Base-by-base conservation (phyloP, 2,888 invertebrate species). In the Amaurobius ferox region DNA sequence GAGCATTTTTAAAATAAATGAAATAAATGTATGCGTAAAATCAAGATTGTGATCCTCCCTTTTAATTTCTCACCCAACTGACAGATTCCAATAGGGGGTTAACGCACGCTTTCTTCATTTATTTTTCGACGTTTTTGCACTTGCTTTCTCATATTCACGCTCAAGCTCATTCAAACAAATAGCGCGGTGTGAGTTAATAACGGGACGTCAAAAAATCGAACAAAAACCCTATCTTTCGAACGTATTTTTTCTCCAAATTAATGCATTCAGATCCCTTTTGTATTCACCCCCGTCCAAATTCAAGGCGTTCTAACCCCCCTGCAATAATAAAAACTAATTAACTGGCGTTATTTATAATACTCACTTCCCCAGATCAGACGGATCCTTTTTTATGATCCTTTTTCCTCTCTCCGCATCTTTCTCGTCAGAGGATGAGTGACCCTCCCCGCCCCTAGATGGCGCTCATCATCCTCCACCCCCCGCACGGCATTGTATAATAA, bases 301-400 rank as follows among this genome's bases (percentile, higher is more conserved):
- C 35, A 23, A 40, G 64, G 13, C 62, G 40, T 23, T 39, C 44
- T 44, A 40, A 29, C 40, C 40, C 23, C 62, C 29, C 48, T 39
- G 26, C 64, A 35, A 72, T 76, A 85, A 85, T 85, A 85, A 85
- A 85, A 85, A 85, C 77, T 85, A 85, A 85, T 85, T 85, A 85
- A 85, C 83, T 85, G 66, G 67, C 83, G 71, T 85, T 85, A 85
- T 85, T 85, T 85, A 85, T 83, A 83, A 83, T 77, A 64, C 73
- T 73, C 79, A 70, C 78, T 29, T 67, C 35, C 67, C 35, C 55
- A 62, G 23, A 67, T 64, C 66, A 19, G 32, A 66, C 19, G 35
- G 55, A 23, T 32, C 66, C 35, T 79, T 44, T 71, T 71, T 79
- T 72, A 32, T 44, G 35, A 39, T 35, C 64, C 40, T 30, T 72